Percentiles rank a stretch among this genome's conserved stretches.
Evolutionary conservation across 2,888 invertebrate species (phyloP).

Genomic region (Volucella inflata): DNA sequence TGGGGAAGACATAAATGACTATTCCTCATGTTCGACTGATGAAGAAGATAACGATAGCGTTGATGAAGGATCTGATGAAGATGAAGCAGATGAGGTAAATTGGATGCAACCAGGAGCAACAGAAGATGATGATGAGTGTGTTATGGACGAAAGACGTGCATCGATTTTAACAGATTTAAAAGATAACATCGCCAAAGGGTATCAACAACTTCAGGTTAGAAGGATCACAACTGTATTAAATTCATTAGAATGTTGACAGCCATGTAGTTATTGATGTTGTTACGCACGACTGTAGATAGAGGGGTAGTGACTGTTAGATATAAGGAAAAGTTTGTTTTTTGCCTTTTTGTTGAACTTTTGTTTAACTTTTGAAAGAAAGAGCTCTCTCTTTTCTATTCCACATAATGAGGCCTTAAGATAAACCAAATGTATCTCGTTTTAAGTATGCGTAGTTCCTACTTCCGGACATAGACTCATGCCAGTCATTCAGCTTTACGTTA

Average conservation of each 20-base stretch:
- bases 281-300: conserved; percentile 37
- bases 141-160: conserved; percentile 77
- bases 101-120: conserved; percentile 82
- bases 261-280: conserved; percentile 17
- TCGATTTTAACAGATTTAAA: conserved; percentile 80
- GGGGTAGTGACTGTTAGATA: neutral
- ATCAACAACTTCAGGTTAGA: conserved; percentile 77
- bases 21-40: conserved; percentile 33
- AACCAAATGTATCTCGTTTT: no score
- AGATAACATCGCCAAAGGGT: conserved; percentile 76
- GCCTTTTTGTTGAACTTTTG: no score
- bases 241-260: conserved; percentile 11
- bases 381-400: no score
- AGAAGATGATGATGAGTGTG: conserved; percentile 79
- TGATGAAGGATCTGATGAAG: conserved; percentile 75
- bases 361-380: no score
- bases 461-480: no score
- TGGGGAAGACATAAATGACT: conserved; percentile 25
- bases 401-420: no score
- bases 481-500: no score
- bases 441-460: no score
- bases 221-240: neutral
- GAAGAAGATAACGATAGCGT: conserved; percentile 59
- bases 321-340: no score
- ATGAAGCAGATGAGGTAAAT: conserved; percentile 75